Evolutionary conservation across 1,140 invertebrate species (phyloP).

Genomic region (Stenopsyche tienmushanensis): DNA sequence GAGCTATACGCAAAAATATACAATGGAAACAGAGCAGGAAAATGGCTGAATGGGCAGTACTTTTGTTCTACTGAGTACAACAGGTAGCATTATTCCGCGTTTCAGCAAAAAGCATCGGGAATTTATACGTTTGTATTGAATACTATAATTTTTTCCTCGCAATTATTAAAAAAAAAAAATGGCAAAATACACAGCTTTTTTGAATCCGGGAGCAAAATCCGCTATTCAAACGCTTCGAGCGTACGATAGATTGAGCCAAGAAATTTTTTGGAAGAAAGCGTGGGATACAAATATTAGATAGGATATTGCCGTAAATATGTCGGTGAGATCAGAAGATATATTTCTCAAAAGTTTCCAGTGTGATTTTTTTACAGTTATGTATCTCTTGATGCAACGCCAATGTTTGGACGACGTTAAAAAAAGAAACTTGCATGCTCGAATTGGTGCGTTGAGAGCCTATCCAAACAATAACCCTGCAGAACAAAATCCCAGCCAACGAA

Average conservation of each 20-base stretch:
- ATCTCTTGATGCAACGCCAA: constrained; percentile 5
- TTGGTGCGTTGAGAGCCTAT: neutral
- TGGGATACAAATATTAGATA: neutral
- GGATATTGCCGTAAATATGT: neutral
- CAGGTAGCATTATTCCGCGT: constrained; percentile 3
- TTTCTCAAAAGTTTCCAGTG: neutral
- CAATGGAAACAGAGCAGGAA: constrained; percentile 3
- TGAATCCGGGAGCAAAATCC: no score
- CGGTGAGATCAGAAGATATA: neutral
- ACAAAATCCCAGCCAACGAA: no score
- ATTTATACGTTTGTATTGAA: neutral
- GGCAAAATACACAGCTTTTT: no score
- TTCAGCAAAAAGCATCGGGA: neutral
- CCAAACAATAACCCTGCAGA: no score
- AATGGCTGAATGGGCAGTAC: constrained; percentile 19
- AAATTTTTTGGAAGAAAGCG: neutral
- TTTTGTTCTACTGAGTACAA: constrained; percentile 18
- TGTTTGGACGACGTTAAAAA: neutral
- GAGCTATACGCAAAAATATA: constrained; percentile 11
- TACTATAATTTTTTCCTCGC: neutral
- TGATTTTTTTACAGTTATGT: constrained; percentile 6
- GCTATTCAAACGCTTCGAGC: no score
- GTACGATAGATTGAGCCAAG: neutral
- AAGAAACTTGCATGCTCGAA: neutral
- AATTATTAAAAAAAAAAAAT: neutral